Percentiles rank a stretch among this genome's conserved stretches.
Evolutionary conservation across 2,888 invertebrate species (phyloP).

Genomic region (Plemyria rubiginata): DNA sequence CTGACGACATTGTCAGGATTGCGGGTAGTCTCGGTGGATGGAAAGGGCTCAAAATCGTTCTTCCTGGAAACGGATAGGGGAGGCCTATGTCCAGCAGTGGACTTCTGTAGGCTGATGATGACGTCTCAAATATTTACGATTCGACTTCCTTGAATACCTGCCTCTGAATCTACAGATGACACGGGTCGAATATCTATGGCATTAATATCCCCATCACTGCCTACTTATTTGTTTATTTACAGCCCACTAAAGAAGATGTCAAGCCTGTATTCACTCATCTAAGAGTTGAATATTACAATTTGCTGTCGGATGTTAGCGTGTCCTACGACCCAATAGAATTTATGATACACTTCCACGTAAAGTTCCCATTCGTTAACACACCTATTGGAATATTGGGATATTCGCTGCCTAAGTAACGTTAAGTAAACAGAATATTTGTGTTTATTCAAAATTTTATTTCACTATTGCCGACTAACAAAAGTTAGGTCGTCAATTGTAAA

Average conservation of each 20-base stretch:
- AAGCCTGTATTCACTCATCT: slow-evolving; percentile 46
- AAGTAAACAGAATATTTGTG: slow-evolving; percentile 11
- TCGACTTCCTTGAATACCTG: no score
- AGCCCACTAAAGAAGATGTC: slow-evolving; percentile 38
- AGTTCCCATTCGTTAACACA: slow-evolving; percentile 51
- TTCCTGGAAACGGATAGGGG: no score
- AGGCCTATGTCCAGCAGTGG: no score
- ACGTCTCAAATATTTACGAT: no score
- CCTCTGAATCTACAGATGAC: no score
- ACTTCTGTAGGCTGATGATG: no score
- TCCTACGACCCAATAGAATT: slow-evolving; percentile 37
- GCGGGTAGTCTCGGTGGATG: no score
- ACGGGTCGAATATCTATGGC: no score
- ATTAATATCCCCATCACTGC: background rate
- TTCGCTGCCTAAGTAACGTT: slow-evolving; percentile 39
- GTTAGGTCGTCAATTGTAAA: slow-evolving; percentile 77
- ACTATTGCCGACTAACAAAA: slow-evolving; percentile 79
- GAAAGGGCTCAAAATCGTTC: no score
- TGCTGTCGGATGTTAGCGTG: slow-evolving; percentile 45
- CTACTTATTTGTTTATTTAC: slow-evolving; percentile 30
- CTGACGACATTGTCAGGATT: no score
- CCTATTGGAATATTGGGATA: slow-evolving; percentile 52
- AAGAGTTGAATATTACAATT: slow-evolving; percentile 49
- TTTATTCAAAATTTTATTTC: slow-evolving; percentile 70
- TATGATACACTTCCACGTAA: slow-evolving; percentile 45